A percentile compares a stretch with the other conserved stretches of the same genome.
Evolutionary conservation across 2,113 vertebrate species (phyloP).

Genomic region (Alouatta palliata): DNA sequence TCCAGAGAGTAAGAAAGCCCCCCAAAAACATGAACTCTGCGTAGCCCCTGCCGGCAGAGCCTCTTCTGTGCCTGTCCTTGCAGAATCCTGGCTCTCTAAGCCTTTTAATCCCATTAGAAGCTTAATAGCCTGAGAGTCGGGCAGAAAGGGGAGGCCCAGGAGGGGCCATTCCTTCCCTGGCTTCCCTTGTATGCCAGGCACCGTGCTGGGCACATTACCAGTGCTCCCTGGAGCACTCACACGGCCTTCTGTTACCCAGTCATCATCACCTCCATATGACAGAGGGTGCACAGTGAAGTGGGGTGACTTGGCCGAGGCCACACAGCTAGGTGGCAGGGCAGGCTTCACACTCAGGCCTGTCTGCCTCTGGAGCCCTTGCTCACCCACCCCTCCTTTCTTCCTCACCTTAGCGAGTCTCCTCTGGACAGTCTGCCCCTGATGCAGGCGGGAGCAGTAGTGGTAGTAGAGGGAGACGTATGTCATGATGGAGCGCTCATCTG

Average conservation of each 20-base stretch:
- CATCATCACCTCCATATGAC: not conserved
- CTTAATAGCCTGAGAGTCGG: slow-evolving; percentile 66
- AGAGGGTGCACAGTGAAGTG: not conserved
- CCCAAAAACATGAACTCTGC: slow-evolving; percentile 74
- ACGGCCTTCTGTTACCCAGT: not conserved
- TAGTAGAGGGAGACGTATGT: slow-evolving; percentile 95
- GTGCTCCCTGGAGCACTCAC: not conserved
- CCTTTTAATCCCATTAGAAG: slow-evolving; percentile 79
- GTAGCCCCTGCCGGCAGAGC: not conserved
- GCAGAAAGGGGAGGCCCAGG: not conserved
- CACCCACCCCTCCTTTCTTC: not conserved
- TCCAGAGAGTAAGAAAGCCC: slow-evolving; percentile 81
- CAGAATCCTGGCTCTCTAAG: not conserved
- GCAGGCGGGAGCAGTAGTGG: slow-evolving; percentile 92
- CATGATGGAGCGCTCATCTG: slow-evolving; percentile 95
- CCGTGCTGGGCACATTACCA: not conserved
- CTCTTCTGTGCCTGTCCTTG: not conserved
- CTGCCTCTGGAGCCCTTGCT: not conserved
- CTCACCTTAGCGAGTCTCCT: slow-evolving; percentile 90
- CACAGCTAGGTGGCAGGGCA: not conserved
- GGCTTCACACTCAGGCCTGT: not conserved
- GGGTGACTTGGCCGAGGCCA: not conserved
- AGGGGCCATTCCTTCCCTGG: not conserved
- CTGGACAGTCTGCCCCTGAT: slow-evolving; percentile 89
- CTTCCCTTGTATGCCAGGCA: not conserved